Evolutionary conservation across 2,113 vertebrate species (phyloP), one percentile per base, ranked within the genome.

Genomic region (Hypomesus transpacificus): DNA sequence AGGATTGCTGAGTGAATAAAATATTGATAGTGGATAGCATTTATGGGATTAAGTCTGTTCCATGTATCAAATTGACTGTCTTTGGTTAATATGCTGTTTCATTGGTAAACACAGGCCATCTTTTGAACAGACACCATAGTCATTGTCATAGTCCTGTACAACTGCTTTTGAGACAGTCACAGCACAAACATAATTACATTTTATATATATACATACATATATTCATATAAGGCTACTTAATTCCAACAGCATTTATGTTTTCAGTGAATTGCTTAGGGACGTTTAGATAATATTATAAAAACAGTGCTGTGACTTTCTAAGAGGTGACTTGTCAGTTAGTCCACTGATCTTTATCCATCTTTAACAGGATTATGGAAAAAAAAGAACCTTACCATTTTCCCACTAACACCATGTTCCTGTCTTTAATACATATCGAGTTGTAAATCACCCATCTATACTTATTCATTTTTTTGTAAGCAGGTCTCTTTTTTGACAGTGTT

Each of bases 161-260:
- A 74, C 14, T 85, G 54, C 50, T 81, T 93, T 92, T 90, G 91
- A 95, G 95, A 94, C 88, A 95, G 93, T 94, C 93, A 86, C 91
- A 88, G 71, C 60, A 81, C 84, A 11, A 62, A 59, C 56, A 21
- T 31, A 11, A 16, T 17, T 28, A 14, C 16, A 34, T 54, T 61
- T 26, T 1, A 51, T 11, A 34, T 53, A 28, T 46, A 59, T 70
- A 31, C n/a, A 62, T 50, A 18, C 21, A 18, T 20, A 34, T 58
- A 22, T 39, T 22, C 1, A 31, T 16, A 2, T 64, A 34, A 20
- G 51, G 21, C 14, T 57, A 8, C 21, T 26, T 16, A 69, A 26
- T 58, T 26, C 7, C 17, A 54, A 66, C n/a, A 22, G 18, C 51
- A 5, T 53, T 20, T 34, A 52, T 68, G 1, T 62, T 39, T 56